Conservation (phyloP, 1,140 invertebrate species). For the Heliconius congener region DNA sequence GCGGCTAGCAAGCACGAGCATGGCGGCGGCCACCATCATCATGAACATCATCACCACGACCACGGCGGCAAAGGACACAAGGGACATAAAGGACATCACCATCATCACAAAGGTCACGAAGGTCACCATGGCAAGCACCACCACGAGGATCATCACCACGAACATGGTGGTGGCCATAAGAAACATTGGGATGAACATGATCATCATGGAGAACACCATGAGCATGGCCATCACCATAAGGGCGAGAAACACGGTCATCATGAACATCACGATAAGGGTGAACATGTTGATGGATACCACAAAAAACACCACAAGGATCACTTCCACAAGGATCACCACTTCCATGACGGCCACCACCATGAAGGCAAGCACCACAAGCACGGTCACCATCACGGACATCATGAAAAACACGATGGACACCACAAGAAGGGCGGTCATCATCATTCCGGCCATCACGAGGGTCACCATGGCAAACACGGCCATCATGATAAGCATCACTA, state of each 20-base stretch:
- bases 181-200: slow-evolving; percentile 86
- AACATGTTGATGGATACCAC: slow-evolving; percentile 84
- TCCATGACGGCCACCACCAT: slow-evolving; percentile 85
- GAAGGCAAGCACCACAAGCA: slow-evolving; percentile 84
- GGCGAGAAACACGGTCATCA: slow-evolving; percentile 84
- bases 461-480: slow-evolving; percentile 83
- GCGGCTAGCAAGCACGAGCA: slow-evolving; percentile 79
- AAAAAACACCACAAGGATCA: slow-evolving; percentile 87
- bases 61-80: slow-evolving; percentile 81
- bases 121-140: slow-evolving; percentile 80
- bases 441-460: slow-evolving; percentile 83
- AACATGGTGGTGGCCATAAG: slow-evolving; percentile 84
- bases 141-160: slow-evolving; percentile 79
- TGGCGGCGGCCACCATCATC: slow-evolving; percentile 80
- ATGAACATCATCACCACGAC: slow-evolving; percentile 78
- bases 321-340: slow-evolving; percentile 87
- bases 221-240: slow-evolving; percentile 85
- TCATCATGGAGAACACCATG: slow-evolving; percentile 85
- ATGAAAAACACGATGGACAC: slow-evolving; percentile 81
- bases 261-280: slow-evolving; percentile 84
- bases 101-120: slow-evolving; percentile 80
- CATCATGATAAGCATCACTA: slow-evolving; percentile 84
- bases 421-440: slow-evolving; percentile 84
- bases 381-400: slow-evolving; percentile 82
- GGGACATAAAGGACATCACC: slow-evolving; percentile 77